phyloP scores from a whole-genome alignment of 1,140 invertebrate species.

The Pogonognathellus flavescens region DNA sequence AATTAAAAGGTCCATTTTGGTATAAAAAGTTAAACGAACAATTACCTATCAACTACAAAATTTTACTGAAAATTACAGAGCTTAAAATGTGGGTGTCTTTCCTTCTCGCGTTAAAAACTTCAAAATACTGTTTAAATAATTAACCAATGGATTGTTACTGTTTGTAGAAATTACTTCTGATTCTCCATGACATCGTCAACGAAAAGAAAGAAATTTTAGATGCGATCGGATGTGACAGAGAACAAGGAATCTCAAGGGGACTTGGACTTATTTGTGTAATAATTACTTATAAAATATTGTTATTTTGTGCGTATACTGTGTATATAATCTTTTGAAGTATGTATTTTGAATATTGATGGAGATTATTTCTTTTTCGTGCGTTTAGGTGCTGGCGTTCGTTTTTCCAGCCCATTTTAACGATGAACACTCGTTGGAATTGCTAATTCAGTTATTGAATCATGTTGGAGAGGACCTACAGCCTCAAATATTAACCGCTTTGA shows the following conservation, averaged over 20 bases:
- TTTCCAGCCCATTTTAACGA: conserved; percentile 94
- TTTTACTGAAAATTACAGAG: too few species aligned
- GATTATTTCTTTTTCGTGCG: conserved; percentile 65
- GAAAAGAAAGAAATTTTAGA: conserved; percentile 53
- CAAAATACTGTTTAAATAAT: not conserved
- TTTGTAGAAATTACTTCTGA: conserved; percentile 61
- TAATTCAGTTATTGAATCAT: conserved; percentile 83
- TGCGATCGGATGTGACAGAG: conserved; percentile 51
- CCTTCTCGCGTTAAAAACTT: too few species aligned
- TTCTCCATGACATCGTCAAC: conserved; percentile 58
- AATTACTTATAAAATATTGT: not conserved
- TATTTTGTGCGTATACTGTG: not conserved
- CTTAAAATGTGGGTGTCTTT: too few species aligned
- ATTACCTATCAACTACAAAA: too few species aligned
- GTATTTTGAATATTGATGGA: conserved; percentile 23
- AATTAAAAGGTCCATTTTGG: too few species aligned
- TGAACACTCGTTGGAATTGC: conserved; percentile 83
- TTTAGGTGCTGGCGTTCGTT: conserved; percentile 85
- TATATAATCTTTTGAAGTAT: too few species aligned
- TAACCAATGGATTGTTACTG: not conserved
- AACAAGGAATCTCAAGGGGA: conserved; percentile 64
- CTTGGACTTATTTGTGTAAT: conserved; percentile 66
- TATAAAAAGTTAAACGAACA: too few species aligned
- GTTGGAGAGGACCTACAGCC: conserved; percentile 88
- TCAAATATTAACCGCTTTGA: conserved; percentile 84